Evolutionary conservation across 35 echinoderm and acorn worm genomes (phyloP), one percentile per base, ranked within the genome.

Genomic region (Holothuria glaberrima): DNA sequence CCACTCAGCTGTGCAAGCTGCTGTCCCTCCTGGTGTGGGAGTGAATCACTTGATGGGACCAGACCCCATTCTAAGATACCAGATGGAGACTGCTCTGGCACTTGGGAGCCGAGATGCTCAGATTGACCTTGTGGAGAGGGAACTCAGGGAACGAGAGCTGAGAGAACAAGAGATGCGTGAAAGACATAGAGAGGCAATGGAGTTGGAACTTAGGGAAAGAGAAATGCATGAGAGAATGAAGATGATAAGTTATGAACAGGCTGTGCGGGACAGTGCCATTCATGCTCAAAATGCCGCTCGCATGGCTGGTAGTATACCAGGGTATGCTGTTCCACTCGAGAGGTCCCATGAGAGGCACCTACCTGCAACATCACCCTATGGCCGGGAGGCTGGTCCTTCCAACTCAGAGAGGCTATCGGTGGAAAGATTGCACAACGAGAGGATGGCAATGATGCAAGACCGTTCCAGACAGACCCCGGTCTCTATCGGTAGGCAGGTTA

Each of bases 11-110:
- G 54, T 92, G 5, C 67, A 45, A 24, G 86, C 88, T 4, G 93
- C 90, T 19, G 73, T 89, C 30, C 93, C 93, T 12, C 90, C 80
- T 0, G 71, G 24, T 6, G 58, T 63, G 16, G 58, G 45, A 21
- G 54, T 88, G 18, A 75, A 66, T 12, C 92, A 94, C 62, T 72
- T 98, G 30, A 94, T 92, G 45, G 96, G 96, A 16, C 96, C 96
- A 34, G 96, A 98, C 76, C 96, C 96, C 25, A 98, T 98, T 50
- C 83, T 98, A 56, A 75, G 93, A 31, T 95, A 95, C 58, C 90
- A 92, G 82, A 85, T 98, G 73, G 92, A 92, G 88, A 79, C 86
- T 22, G 93, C 89, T 9, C 83, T 94, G 27, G 90, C 87, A 2
- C 71, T 92, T 41, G 93, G 93, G 5, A 94, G 91, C 68, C 65